Evolutionary conservation across 1,140 invertebrate species (phyloP), one percentile per base, ranked within the genome.

Genomic region (Globodera rostochiensis): DNA sequence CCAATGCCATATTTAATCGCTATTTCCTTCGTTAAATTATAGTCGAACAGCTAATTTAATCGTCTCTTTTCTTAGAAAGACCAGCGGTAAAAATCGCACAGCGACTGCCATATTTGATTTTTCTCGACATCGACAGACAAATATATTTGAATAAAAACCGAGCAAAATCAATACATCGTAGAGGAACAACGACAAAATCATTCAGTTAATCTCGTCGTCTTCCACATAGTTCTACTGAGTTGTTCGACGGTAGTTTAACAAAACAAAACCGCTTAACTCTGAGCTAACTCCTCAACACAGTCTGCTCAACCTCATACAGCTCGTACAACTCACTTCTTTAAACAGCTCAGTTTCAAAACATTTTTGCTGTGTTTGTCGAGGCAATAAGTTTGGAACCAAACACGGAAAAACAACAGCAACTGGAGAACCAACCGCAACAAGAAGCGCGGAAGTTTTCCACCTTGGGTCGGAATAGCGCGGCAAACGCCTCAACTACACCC

Each of bases 401-500:
- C 57, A 64, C 57, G 57, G 57, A 64, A 6, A 64, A 64, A 70
- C 19, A 8, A 70, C n/a, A 70, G 36, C 67, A 70, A 70, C 67
- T 70, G 11, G 67, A 70, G 8, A 11, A 70, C n/a, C 69, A 45
- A 7, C n/a, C 57, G 57, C 57, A 71, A 47, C 69, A 71, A 15
- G 46, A 71, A 71, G 11, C 25, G n/a, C 69, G 69, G 36, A 71
- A 71, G 25, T 11, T 36, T 71, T 45, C 69, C 11, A 47, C 69
- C 13, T 47, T 71, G 69, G 69, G 36, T 45, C 69, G 46, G 19
- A 71, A 21, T 21, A 71, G 69, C 49, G 67, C 74, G 11, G 67
- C 74, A 45, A 76, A 60, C 74, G 47, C 74, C 11, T 46, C 67
- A 46, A 70, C 15, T 46, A 70, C 74, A n/a, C 74, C 74, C 11